These are phyloP conservation scores for Corythoichthys intestinalis DNA, from an alignment of 2,113 vertebrate species.

Conservation along the genomic window DNA sequence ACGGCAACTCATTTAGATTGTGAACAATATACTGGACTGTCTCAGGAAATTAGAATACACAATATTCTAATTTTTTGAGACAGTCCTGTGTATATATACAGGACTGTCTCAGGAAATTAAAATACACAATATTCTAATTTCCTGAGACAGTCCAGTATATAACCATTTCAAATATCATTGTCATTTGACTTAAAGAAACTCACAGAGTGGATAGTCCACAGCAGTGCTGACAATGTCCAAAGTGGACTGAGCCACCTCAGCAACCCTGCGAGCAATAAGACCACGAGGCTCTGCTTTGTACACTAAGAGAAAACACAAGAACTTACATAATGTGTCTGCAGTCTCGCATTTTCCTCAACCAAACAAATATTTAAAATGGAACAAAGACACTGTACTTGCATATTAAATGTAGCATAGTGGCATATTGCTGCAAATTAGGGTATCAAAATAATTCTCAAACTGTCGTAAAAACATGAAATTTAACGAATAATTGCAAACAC, in stretches of 20 bases:
- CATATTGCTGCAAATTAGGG: too few species aligned
- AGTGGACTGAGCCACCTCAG: slow-evolving; percentile 77
- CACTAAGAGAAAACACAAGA: slow-evolving; percentile 31
- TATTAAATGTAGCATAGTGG: neutral
- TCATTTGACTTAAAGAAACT: slow-evolving; percentile 29
- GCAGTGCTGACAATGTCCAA: slow-evolving; percentile 73
- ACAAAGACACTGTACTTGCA: neutral
- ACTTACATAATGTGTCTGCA: neutral
- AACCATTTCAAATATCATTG: too few species aligned
- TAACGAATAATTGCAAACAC: neutral
- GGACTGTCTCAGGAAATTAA: too few species aligned
- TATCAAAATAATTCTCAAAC: too few species aligned
- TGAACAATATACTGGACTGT: neutral
- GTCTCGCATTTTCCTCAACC: too few species aligned
- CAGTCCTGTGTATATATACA: too few species aligned
- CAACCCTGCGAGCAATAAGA: slow-evolving; percentile 76
- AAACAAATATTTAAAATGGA: neutral
- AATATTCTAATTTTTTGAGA: too few species aligned
- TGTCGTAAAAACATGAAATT: too few species aligned
- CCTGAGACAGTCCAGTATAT: too few species aligned
- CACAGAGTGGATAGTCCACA: slow-evolving; percentile 79
- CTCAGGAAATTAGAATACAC: too few species aligned
- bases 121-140: too few species aligned
- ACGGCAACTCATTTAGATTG: neutral
- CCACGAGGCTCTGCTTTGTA: slow-evolving; percentile 63